Percentiles rank a stretch among this genome's conserved stretches.
These are phyloP conservation scores for Calameuta filiformis DNA, from an alignment of 2,888 invertebrate species.

Conservation along the genomic window DNA sequence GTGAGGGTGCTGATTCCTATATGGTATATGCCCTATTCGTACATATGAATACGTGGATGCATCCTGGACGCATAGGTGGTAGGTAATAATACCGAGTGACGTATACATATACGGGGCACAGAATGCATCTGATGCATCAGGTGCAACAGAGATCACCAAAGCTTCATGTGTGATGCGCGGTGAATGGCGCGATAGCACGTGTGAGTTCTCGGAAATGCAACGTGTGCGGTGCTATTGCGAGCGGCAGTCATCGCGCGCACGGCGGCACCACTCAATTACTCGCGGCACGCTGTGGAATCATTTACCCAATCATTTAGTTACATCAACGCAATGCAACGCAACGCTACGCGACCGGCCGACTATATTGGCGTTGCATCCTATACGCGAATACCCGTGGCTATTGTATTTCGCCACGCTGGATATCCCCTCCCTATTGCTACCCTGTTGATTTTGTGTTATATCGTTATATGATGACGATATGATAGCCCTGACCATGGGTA, in stretches of 20 bases:
- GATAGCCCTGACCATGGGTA: conserved; percentile 55
- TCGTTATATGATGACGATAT: conserved; percentile 64
- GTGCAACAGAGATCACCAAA: neutral
- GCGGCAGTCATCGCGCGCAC: conserved; percentile 45
- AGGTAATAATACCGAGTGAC: neutral
- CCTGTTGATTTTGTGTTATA: conserved; percentile 65
- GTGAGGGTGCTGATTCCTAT: neutral
- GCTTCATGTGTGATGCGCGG: neutral
- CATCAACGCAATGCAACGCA: conserved; percentile 61
- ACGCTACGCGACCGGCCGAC: conserved; percentile 38
- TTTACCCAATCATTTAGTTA: conserved; percentile 67
- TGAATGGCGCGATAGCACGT: neutral
- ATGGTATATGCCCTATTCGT: neutral
- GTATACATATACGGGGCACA: neutral
- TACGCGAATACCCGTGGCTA: conserved; percentile 31
- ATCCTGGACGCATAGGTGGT: neutral
- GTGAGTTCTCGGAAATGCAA: neutral
- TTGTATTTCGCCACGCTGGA: conserved; percentile 59
- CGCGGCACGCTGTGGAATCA: conserved; percentile 65
- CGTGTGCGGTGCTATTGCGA: conserved; percentile 15
- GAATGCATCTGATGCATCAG: neutral
- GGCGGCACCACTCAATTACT: conserved; percentile 64
- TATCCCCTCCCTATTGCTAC: conserved; percentile 48
- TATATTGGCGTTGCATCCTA: neutral
- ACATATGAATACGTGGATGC: neutral